phyloP scores from a whole-genome alignment of 2,797 vertebrate species.

The Antennarius maculatus region DNA sequence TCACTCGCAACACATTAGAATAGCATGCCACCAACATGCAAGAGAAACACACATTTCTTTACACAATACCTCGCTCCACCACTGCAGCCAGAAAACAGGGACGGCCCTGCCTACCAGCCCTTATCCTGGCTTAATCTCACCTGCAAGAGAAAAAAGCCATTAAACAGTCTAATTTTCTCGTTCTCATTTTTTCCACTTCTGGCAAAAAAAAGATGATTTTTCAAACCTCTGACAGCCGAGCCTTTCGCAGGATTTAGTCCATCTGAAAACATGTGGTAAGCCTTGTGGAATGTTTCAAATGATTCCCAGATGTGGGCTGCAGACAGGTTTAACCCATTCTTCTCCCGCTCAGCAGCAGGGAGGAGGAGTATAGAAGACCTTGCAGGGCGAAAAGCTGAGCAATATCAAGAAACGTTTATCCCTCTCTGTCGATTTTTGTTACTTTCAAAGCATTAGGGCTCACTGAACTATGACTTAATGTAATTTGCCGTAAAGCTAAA shows the following conservation, averaged over 20 bases:
- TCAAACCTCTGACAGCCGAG: conserved; percentile 83
- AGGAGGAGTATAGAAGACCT: conserved; percentile 48
- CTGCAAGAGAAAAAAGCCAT: conserved; percentile 70
- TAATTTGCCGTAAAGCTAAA: conserved; percentile 75
- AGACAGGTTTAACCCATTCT: conserved; percentile 85
- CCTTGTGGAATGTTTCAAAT: conserved; percentile 87
- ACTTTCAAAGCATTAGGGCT: conserved; percentile 69
- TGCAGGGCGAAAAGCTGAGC: conserved; percentile 50
- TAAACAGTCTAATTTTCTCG: conserved; percentile 70
- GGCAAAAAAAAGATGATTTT: conserved; percentile 66
- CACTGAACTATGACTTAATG: conserved; percentile 74
- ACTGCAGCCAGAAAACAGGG: conserved; percentile 14
- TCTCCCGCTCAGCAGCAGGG: conserved; percentile 44
- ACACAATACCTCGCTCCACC: neutral
- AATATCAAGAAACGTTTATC: conserved; percentile 57
- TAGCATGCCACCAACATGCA: conserved; percentile 61
- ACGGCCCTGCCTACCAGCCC: conserved; percentile 21
- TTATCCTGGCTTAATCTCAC: conserved; percentile 60
- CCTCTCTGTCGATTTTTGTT: conserved; percentile 68
- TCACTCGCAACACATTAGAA: conserved; percentile 52
- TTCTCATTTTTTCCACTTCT: conserved; percentile 67
- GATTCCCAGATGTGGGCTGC: conserved; percentile 87
- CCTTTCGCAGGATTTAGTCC: conserved; percentile 85
- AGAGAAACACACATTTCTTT: conserved; percentile 2
- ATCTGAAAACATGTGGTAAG: conserved; percentile 90